Evolutionary conservation across 2,797 vertebrate species (phyloP).

Genomic region (Linurgus olivaceus): DNA sequence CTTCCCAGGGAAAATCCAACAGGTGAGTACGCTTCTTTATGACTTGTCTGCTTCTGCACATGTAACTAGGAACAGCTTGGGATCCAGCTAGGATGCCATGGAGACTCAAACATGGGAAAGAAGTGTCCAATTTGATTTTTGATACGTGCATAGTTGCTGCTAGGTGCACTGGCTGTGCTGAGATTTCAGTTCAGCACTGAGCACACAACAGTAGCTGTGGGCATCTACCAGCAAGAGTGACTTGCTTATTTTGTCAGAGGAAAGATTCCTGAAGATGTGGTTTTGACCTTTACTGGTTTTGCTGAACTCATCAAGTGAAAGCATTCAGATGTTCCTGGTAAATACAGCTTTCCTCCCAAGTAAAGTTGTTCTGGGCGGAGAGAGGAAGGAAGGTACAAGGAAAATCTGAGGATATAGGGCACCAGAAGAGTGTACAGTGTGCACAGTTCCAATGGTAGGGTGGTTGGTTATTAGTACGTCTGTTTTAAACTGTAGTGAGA

Average conservation of each 20-base stretch:
- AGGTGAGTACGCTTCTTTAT: neutral
- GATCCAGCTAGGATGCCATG: neutral
- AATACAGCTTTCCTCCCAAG: neutral
- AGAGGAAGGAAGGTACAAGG: neutral
- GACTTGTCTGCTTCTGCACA: neutral
- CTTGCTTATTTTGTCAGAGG: neutral
- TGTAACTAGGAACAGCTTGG: neutral
- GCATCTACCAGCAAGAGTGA: neutral
- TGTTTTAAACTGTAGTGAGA: neutral
- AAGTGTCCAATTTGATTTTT: neutral
- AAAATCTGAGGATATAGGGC: neutral
- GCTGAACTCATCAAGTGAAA: neutral
- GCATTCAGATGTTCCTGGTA: neutral
- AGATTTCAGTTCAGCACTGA: neutral
- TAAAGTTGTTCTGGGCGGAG: neutral
- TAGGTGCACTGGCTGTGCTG: neutral
- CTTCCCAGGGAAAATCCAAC: neutral
- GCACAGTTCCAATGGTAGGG: neutral
- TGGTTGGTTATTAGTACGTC: neutral
- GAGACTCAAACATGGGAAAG: neutral
- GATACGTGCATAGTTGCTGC: accelerated
- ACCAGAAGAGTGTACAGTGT: neutral
- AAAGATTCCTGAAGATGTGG: neutral
- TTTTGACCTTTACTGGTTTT: neutral
- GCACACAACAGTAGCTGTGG: accelerated